Percentiles rank a stretch among this genome's conserved stretches.
These are phyloP conservation scores for Aphidius colemani DNA, from an alignment of 2,888 invertebrate species.

Conservation along the genomic window DNA sequence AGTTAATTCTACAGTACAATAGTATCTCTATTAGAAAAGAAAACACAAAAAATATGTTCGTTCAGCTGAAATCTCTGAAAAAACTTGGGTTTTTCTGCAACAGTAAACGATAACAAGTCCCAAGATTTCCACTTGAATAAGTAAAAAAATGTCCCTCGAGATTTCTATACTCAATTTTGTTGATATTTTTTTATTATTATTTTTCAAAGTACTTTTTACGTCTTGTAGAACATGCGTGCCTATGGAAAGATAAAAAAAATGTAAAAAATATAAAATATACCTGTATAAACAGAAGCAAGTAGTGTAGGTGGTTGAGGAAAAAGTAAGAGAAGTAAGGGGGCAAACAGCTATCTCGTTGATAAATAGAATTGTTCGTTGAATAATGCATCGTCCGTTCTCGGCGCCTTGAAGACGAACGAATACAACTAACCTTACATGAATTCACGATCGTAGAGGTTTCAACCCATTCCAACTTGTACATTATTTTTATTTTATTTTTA, in stretches of 20 bases:
- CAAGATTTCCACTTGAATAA: not conserved
- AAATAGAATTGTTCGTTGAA: constrained; percentile 52
- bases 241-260: constrained; percentile 43
- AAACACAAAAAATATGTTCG: too few species aligned
- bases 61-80: too few species aligned
- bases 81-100: too few species aligned
- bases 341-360: constrained; percentile 51
- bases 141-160: constrained; percentile 9
- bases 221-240: constrained; percentile 14
- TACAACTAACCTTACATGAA: constrained; percentile 43
- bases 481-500: constrained; percentile 18
- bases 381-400: constrained; percentile 48
- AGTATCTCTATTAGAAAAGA: too few species aligned
- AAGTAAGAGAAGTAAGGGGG: not conserved
- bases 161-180: constrained; percentile 9
- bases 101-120: too few species aligned
- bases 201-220: constrained; percentile 2
- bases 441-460: not conserved
- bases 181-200: not conserved
- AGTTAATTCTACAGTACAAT: too few species aligned
- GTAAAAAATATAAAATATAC: constrained; percentile 42
- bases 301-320: not conserved
- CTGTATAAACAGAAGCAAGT: constrained; percentile 20
- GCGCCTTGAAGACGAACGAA: constrained; percentile 45
- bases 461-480: constrained; percentile 9